phyloP scores from a whole-genome alignment of 2,888 invertebrate genomes.

The Dugesia japonica region DNA sequence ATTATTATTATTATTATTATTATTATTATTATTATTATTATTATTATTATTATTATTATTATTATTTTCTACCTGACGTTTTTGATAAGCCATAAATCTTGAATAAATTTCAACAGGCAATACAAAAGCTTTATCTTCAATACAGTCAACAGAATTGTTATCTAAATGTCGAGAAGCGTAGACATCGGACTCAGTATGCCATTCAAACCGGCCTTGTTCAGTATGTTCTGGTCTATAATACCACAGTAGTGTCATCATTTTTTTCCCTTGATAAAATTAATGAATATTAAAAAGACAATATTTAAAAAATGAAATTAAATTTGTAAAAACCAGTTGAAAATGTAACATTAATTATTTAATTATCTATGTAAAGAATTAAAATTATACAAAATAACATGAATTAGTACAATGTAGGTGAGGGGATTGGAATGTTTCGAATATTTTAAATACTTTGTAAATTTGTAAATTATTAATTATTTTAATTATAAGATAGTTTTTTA shows the following conservation, averaged over 20 bases:
- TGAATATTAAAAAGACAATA: no score
- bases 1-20: no score
- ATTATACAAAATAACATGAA: background rate
- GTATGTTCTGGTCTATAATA: slow-evolving; percentile 94
- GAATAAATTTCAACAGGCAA: slow-evolving; percentile 73
- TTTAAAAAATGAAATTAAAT: no score
- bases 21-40: no score
- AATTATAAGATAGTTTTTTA: no score
- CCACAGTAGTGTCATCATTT: slow-evolving; percentile 92
- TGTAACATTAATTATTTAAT: no score
- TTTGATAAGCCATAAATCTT: slow-evolving; percentile 28
- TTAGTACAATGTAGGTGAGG: background rate
- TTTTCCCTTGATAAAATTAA: no score
- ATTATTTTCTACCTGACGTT: slow-evolving; percentile 60
- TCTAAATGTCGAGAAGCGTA: slow-evolving; percentile 87
- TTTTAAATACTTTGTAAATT: no score
- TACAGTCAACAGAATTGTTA: slow-evolving; percentile 84
- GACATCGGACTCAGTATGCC: slow-evolving; percentile 72
- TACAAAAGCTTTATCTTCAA: slow-evolving; percentile 90
- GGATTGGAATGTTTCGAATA: no score
- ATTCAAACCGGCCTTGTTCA: slow-evolving; percentile 61
- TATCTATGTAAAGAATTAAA: background rate
- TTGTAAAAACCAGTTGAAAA: no score
- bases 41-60: slow-evolving; percentile 94
- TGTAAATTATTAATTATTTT: no score